Evolutionary conservation across 2,797 vertebrate species (phyloP).

Genomic region (Gymnopithys bicolor): DNA sequence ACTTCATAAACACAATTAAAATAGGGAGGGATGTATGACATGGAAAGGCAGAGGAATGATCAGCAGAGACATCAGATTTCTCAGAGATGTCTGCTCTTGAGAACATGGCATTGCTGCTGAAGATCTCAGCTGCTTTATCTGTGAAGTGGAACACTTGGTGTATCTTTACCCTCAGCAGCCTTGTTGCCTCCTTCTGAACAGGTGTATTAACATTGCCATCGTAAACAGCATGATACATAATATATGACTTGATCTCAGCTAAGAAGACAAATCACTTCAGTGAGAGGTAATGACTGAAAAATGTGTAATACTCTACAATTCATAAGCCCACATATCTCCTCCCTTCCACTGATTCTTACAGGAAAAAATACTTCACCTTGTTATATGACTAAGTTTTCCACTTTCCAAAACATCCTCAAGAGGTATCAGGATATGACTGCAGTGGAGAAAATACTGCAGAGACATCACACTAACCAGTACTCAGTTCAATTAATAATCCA

Average conservation of each 20-base stretch:
- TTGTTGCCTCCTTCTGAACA: not conserved
- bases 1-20: not conserved
- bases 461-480: not conserved
- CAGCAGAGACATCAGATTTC: not conserved
- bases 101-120: not conserved
- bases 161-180: not conserved
- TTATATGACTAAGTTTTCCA: not conserved
- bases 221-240: not conserved
- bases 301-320: not conserved
- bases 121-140: not conserved
- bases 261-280: not conserved
- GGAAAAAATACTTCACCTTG: not conserved
- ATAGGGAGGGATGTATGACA: not conserved
- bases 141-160: not conserved
- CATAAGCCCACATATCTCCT: not conserved
- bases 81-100: not conserved
- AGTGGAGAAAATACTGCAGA: not conserved
- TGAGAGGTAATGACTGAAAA: not conserved
- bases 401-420: not conserved
- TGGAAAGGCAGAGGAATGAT: not conserved
- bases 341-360: not conserved
- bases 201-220: not conserved
- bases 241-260: not conserved
- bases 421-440: not conserved
- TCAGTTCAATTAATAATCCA: not conserved